Conservation (phyloP, 2,888 invertebrate genomes). For the Dolomedes plantarius region DNA sequence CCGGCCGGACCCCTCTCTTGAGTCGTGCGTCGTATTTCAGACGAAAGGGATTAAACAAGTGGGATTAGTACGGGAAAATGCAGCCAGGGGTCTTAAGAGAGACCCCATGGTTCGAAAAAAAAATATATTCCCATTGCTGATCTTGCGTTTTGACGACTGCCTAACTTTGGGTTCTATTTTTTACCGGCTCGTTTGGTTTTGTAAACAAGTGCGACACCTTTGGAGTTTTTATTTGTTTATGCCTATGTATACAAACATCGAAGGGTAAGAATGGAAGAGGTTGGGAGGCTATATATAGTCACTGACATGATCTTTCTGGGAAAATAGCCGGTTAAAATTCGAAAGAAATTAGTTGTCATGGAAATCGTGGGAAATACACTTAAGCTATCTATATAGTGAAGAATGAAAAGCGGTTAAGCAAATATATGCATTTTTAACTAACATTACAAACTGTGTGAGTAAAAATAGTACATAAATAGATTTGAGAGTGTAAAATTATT, state of each 20-base stretch:
- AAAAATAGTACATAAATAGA: too few relatives aligned
- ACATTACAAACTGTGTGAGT: too few relatives aligned
- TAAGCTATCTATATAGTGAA: too few relatives aligned
- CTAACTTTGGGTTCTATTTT: too few relatives aligned
- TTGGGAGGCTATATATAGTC: neutral
- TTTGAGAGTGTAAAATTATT: too few relatives aligned
- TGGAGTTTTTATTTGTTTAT: conserved; percentile 6
- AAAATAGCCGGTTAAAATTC: neutral
- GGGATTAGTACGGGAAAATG: neutral
- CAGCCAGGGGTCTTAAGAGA: neutral
- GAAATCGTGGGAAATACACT: neutral
- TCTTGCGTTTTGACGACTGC: neutral
- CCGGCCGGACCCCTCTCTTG: neutral
- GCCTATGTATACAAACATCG: conserved; percentile 9
- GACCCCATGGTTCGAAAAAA: neutral
- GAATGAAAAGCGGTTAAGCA: too few relatives aligned
- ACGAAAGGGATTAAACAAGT: neutral
- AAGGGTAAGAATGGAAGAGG: neutral
- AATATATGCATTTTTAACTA: too few relatives aligned
- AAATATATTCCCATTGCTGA: neutral
- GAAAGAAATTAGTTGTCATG: neutral
- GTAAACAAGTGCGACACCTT: neutral
- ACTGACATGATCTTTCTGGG: neutral
- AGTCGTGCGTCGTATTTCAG: conserved; percentile 11
- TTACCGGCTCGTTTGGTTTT: neutral